Evolutionary conservation across 1,140 invertebrate genomes (phyloP).

Genomic region (Panagrolaimus sp.): DNA sequence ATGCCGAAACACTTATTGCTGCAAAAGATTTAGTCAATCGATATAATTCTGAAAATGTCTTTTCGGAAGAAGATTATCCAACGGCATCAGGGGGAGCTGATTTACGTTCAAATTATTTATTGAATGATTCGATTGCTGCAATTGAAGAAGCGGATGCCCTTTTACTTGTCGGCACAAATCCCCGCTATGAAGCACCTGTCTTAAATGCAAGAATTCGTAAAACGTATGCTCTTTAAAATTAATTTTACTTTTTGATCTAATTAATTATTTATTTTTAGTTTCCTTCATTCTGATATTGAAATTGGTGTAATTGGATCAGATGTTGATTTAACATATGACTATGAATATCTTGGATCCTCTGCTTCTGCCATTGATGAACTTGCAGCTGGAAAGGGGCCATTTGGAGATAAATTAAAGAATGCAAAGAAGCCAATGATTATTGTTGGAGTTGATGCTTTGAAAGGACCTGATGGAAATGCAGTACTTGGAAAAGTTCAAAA

Average conservation of each 20-base stretch:
- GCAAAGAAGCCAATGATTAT: constrained; percentile 87
- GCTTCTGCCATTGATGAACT: constrained; percentile 47
- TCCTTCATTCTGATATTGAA: constrained; percentile 63
- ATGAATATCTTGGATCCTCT: constrained; percentile 64
- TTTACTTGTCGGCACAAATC: constrained; percentile 89
- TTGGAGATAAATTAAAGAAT: constrained; percentile 66
- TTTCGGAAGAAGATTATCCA: constrained; percentile 83
- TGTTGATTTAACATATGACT: constrained; percentile 87
- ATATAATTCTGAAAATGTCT: constrained; percentile 77
- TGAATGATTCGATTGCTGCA: constrained; percentile 65
- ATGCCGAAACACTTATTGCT: constrained; percentile 75
- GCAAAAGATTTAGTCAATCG: constrained; percentile 90
- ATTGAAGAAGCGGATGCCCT: constrained; percentile 88
- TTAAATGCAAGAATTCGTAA: constrained; percentile 92
- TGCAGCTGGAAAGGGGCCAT: constrained; percentile 62
- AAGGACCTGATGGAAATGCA: constrained; percentile 73
- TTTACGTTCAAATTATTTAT: constrained; percentile 67
- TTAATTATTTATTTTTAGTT: constrained; percentile 55
- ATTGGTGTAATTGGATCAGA: constrained; percentile 78
- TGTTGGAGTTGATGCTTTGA: constrained; percentile 76
- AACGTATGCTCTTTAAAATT: constrained; percentile 39
- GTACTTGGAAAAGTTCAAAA: constrained; percentile 73
- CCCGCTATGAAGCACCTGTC: constrained; percentile 91
- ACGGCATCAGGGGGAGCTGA: constrained; percentile 78
- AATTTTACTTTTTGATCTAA: not conserved